Conservation (phyloP, 2,888 invertebrate species). For the Rapana venosa region DNA sequence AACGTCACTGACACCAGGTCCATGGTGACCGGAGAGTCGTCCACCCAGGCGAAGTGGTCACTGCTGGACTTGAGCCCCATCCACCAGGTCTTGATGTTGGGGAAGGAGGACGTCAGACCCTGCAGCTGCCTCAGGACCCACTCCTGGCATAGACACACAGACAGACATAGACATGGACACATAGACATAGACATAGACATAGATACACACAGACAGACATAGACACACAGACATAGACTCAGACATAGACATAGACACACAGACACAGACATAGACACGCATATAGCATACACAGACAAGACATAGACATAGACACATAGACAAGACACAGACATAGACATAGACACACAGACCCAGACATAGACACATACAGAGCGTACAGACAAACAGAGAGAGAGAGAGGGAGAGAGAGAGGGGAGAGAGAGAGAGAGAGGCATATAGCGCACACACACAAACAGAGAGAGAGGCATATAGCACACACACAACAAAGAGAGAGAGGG, state of each 20-base stretch:
- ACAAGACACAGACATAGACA: too few relatives aligned
- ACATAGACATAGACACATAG: too few relatives aligned
- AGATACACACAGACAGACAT: background rate
- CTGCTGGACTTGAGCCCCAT: conserved; percentile 32
- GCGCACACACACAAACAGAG: background rate
- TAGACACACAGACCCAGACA: too few relatives aligned
- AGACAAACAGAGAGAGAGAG: too few relatives aligned
- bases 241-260: too few relatives aligned
- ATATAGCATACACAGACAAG: too few relatives aligned
- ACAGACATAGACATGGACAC: too few relatives aligned
- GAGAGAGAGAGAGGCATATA: background rate
- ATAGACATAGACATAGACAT: background rate
- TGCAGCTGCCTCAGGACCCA: conserved; percentile 26
- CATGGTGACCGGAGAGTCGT: background rate
- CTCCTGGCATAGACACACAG: background rate
- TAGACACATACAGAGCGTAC: too few relatives aligned
- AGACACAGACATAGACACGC: too few relatives aligned
- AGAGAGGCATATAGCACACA: too few relatives aligned
- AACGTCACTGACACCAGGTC: background rate
- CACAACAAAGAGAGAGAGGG: too few relatives aligned
- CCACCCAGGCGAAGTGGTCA: conserved; percentile 33
- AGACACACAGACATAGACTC: too few relatives aligned
- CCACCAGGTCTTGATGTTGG: conserved; percentile 39
- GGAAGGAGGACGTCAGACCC: background rate
- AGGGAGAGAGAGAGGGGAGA: background rate